Evolutionary conservation across 2,113 vertebrate genomes (phyloP), one percentile per base, ranked within the genome.

Genomic region (Donacobius atricapilla): DNA sequence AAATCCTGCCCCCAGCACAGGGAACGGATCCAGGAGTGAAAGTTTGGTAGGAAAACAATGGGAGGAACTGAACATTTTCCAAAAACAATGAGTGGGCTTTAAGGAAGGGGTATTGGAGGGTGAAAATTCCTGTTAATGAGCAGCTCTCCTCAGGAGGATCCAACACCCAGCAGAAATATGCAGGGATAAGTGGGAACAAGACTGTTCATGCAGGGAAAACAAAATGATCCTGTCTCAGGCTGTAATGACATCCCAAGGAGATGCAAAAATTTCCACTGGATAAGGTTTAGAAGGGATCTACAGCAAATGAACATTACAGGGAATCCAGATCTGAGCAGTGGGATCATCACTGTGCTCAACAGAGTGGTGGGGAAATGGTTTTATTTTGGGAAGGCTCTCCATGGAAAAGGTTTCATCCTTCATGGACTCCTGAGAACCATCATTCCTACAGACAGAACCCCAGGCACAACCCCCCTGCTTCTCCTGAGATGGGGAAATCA

Each of bases 101-200:
- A 54, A 64, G 60, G 78, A 85, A 73, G 35, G 54, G 81, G 28
- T 66, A 44, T 6, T 48, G 87, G 75, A 90, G 72, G 58, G 69
- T 9, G 21, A 76, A 77, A 94, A 58, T 64, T 81, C 63, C 66
- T 73, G 33, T 51, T 70, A 35, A 44, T 13, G 35, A 87, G 91
- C 82, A 83, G 70, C 54, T 64, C 28, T 47, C 63, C 42, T 51
- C 22, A 1, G 68, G 25, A 85, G 54, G 66, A 70, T 70, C 37
- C 90, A 96, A 75, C 57, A 89, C 82, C 84, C 80, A 79, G 48
- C 35, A 95, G 90, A 97, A 94, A 61, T 81, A 95, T 83, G 76
- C 77, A 93, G 56, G 47, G 58, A 3, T 64, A n/a, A 68, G 68
- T 51, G 60, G 60, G 60, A 85, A 76, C 83, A 95, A 77, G 92